Evolutionary conservation across 2,113 vertebrate genomes (phyloP).

Genomic region (Sturnira hondurensis): DNA sequence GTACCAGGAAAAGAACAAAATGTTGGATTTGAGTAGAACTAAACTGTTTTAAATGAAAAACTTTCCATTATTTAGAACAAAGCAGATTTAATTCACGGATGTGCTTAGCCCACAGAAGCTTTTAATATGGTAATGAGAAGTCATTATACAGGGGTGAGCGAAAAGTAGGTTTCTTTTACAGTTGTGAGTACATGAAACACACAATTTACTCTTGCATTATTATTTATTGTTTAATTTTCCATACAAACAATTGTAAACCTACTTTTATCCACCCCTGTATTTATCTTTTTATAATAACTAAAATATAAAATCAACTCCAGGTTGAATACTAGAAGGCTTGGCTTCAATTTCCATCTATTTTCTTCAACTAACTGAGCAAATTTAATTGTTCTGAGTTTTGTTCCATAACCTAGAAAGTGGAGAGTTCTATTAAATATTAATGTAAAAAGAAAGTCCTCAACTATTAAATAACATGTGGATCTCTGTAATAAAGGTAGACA

Average conservation of each 20-base stretch:
- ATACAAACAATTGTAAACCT: no score
- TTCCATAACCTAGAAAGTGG: background rate
- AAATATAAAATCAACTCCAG: constrained; percentile 48
- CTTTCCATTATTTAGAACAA: constrained; percentile 48
- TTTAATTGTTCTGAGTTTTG: background rate
- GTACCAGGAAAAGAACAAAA: constrained; percentile 67
- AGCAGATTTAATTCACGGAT: background rate
- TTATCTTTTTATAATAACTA: constrained; percentile 39
- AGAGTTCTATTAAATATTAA: background rate
- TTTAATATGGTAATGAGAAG: constrained; percentile 17
- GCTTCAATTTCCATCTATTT: constrained; percentile 19
- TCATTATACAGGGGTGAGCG: background rate
- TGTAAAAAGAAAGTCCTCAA: background rate
- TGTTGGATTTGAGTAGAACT: constrained; percentile 43
- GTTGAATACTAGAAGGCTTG: constrained; percentile 1
- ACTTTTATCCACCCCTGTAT: no score
- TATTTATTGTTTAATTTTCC: no score
- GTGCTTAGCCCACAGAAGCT: background rate
- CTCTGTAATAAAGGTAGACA: constrained; percentile 1
- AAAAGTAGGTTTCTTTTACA: no score
- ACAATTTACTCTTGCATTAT: no score
- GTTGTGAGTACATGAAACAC: no score
- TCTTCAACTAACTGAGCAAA: constrained; percentile 21
- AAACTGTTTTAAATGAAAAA: constrained; percentile 36
- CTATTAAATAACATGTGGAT: constrained; percentile 22